A percentile compares a stretch with the other conserved stretches of the same genome.
Conservation (phyloP, 2,888 invertebrate genomes). For the Archips crataeganus region DNA sequence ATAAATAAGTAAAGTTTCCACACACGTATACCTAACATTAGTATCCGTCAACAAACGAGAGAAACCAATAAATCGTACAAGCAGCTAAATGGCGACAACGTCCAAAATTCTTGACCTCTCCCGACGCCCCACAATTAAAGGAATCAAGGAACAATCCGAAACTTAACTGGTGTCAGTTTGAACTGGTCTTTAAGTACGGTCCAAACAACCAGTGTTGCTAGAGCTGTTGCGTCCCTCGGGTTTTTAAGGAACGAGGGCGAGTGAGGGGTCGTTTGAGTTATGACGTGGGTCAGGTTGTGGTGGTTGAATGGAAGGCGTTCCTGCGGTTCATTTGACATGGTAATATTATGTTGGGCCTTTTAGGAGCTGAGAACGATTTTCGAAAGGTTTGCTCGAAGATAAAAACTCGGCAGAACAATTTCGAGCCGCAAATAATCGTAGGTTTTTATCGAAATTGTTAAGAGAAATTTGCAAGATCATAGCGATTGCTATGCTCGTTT, state of each 20-base stretch:
- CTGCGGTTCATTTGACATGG: conserved; percentile 56
- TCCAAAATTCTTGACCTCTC: conserved; percentile 21
- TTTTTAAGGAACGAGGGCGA: conserved; percentile 25
- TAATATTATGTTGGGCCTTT: conserved; percentile 46
- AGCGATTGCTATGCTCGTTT: no score
- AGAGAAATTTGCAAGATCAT: no score
- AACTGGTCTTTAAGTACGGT: conserved; percentile 48
- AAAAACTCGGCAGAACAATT: no score
- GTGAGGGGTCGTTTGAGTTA: conserved; percentile 25
- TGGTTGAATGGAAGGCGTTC: conserved; percentile 45
- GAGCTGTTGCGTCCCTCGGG: conserved; percentile 33
- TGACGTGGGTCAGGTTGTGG: conserved; percentile 44
- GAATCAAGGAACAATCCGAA: neutral
- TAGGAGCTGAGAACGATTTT: conserved; percentile 12
- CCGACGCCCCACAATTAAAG: neutral
- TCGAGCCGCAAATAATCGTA: no score
- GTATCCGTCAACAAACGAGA: conserved; percentile 50
- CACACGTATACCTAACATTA: conserved; percentile 44
- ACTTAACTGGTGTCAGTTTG: conserved; percentile 14
- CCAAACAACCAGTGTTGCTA: conserved; percentile 45
- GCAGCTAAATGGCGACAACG: conserved; percentile 18
- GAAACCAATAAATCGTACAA: conserved; percentile 43
- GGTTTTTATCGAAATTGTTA: no score
- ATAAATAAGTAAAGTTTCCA: no score
- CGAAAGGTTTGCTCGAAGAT: neutral